Evolutionary conservation across 2,113 vertebrate genomes (phyloP), one percentile per base, ranked within the genome.

Genomic region (Thalassarche chlororhynchos): DNA sequence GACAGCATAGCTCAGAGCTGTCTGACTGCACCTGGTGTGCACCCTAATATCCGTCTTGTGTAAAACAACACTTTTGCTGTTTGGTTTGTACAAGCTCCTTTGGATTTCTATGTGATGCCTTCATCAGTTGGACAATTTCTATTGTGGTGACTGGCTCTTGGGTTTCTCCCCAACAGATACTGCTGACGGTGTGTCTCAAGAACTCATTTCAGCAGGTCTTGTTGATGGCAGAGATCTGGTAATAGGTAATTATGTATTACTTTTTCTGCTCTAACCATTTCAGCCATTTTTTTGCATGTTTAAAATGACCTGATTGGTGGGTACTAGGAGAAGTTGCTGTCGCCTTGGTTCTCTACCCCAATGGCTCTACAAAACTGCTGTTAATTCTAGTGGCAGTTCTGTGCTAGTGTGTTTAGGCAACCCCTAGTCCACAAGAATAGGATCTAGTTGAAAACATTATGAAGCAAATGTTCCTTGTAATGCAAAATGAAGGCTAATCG

Each of bases 201-300:
- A 99, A 84, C 99, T 99, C 87, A 99, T 99, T 98, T 99, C 99
- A 74, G 99, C 99, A 28, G 99, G 99, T 65, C 98, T 99, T 93
- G 99, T 99, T 52, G 99, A 99, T 60, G 99, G 99, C 96, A 99
- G 98, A 98, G 99, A 99, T 96, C 97, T 99, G 97, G 99, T 99
- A 96, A 99, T 99, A 99, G 99, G 99, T 99, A 97, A 99, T 94
- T 89, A 12, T 4, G 1, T 42, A 10, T 12, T 46, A 2, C 36
- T 64, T 87, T 71, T 61, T 49, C 26, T 64, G 5, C 34, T 78
- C 11, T 69, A 84, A 77, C 34, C 5, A 9, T 83, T 88, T 85
- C 12, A 51, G 49, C 74, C 1, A 11, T 21, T 69, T 87, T 89
- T 65, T 69, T n/a, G 10, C 23, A 7, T 79, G 19, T 87, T 87